Evolutionary conservation across 2,888 invertebrate genomes (phyloP).

Genomic region (Acrobasis consociella): DNA sequence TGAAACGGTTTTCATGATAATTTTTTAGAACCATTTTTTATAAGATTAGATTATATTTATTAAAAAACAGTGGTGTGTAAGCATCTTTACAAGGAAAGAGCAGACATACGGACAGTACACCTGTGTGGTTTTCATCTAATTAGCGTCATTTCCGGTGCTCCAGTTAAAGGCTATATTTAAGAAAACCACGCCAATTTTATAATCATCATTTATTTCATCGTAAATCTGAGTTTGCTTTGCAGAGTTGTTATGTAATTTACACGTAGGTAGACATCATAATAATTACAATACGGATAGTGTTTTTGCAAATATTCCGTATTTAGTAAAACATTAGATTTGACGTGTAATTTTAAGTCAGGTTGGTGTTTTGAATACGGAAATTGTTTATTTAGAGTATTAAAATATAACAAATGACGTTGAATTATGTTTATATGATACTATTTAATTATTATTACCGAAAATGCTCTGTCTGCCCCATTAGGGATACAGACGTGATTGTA

Average conservation of each 20-base stretch:
- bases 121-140: slow-evolving; percentile 16
- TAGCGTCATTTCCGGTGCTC: slow-evolving; percentile 8
- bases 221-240: background rate
- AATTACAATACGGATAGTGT: background rate
- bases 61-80: background rate
- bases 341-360: too few species aligned
- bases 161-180: slow-evolving; percentile 11
- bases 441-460: too few species aligned
- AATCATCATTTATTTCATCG: background rate
- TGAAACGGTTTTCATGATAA: too few species aligned
- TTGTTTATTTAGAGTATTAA: too few species aligned
- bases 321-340: too few species aligned
- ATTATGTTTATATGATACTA: too few species aligned
- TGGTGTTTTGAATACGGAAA: too few species aligned
- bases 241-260: background rate
- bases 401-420: too few species aligned
- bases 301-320: too few species aligned
- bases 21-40: too few species aligned
- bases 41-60: background rate
- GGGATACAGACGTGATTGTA: too few species aligned
- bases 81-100: background rate
- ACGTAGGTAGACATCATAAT: background rate
- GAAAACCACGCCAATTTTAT: background rate
- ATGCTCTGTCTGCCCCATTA: too few species aligned
- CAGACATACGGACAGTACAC: slow-evolving; percentile 1